Evolutionary conservation across 1,140 invertebrate species (phyloP), one percentile per base, ranked within the genome.

Genomic region (Lasioglossum baleicum): DNA sequence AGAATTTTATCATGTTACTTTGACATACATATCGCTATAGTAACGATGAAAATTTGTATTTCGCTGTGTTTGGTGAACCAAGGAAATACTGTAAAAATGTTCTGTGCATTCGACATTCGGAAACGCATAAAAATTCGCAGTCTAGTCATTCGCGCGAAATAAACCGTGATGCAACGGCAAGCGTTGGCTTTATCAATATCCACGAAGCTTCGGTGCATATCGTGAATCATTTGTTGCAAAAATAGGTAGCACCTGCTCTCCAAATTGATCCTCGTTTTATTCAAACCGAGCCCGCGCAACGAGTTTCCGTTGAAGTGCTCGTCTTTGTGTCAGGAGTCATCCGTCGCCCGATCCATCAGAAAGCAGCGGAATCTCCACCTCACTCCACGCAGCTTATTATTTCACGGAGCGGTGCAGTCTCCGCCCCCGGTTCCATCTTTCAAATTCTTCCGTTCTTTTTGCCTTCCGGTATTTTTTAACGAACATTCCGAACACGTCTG

Each of bases 251-350:
- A 2, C 20, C 17, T 53, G 51, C 51, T 6, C 56, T 58, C 7
- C 20, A 58, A n/a, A n/a, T 58, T 58, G 56, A 58, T 58, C 56
- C 56, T 58, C 56, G 56, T 58, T 58, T 20, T n/a, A n/a, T 58
- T 58, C 17, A 58, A 48, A 13, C 44, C 44, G 20, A 58, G n/a
- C 17, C 56, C 5, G 8, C 8, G 56, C 56, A 58, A 48, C 56
- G 56, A 58, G 20, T n/a, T 20, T 6, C n/a, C 56, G 56, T 58
- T 58, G n/a, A n/a, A n/a, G 56, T n/a, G n/a, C 20, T 8, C 56
- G n/a, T 20, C n/a, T 58, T n/a, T 20, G 17, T 20, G n/a, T 58
- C 56, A 58, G 56, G 17, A 53, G 51, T 53, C 51, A 20, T 53
- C 51, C 51, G 51, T 20, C 8, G 2, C 17, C 17, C 51, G 51